Evolutionary conservation across 2,888 invertebrate genomes (phyloP), one percentile per base, ranked within the genome.

Genomic region (Spialia ferax): DNA sequence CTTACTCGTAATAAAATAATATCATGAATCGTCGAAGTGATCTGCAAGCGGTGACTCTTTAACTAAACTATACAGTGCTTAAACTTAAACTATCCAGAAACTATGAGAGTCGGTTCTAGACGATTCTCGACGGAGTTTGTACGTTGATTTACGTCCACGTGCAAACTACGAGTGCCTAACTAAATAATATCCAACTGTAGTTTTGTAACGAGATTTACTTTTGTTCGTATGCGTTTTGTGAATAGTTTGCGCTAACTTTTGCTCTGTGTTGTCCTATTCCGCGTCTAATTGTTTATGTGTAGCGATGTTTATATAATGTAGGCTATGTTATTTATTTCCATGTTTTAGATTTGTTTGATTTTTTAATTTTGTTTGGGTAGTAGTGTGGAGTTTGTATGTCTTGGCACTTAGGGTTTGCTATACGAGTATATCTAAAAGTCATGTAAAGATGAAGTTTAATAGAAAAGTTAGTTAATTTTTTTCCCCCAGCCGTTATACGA

Each of bases 141-240:
- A n/a, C 42, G 52, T 66, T 66, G 66, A 66, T 66, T 66, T 66
- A 66, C 54, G 60, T 60, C 32, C 54, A 60, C 54, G 45, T 66
- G 66, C 42, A 66, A 45, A 57, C n/a, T n/a, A n/a, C n/a, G n/a
- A n/a, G n/a, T n/a, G n/a, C n/a, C 59, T 38, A 60, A 54, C 59
- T 60, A 66, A 42, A 66, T 66, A 42, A 66, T 60, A 38, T 60
- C 38, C 42, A 66, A 60, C 52, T 42, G 52, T 10, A 60, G 52
- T 66, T 60, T 60, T 54, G 59, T 66, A 65, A 65, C 52, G 59
- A 65, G 65, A 52, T 59, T 65, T 52, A 59, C 38, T 65, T 65
- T 59, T 32, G 50, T 50, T 50, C 50, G 48, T 57, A 26, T 26
- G 20, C 23, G 48, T 50, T 59, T 50, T 38, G 23, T 22, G 22